Percentiles rank a stretch among this genome's conserved stretches.
phyloP scores from a whole-genome alignment of 2,113 vertebrate genomes.

The Oryzias woworae region DNA sequence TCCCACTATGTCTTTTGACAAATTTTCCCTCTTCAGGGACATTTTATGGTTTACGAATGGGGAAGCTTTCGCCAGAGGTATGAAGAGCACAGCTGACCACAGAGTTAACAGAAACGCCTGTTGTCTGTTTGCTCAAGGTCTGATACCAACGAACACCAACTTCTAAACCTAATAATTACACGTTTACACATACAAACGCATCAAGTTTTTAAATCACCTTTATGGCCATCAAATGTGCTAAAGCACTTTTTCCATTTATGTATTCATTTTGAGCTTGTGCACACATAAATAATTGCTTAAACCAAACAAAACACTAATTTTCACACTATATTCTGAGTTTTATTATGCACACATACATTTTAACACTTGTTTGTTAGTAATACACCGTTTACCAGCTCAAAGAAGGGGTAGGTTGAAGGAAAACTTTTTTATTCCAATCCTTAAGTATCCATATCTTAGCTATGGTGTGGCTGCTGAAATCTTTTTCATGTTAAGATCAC shows the following conservation, averaged over 20 bases:
- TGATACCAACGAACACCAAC: constrained; percentile 25
- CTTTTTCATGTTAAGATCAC: no score
- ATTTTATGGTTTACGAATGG: constrained; percentile 51
- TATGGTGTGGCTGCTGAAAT: no score
- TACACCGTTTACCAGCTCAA: no score
- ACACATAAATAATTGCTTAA: no score
- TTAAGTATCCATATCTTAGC: no score
- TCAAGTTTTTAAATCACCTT: constrained; percentile 39
- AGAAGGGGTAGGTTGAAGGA: no score
- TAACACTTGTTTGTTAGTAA: no score
- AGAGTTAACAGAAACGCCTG: constrained; percentile 48
- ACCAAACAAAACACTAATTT: no score
- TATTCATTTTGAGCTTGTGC: no score
- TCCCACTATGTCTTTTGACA: constrained; percentile 15
- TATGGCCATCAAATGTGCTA: constrained; percentile 30
- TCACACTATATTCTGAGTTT: no score
- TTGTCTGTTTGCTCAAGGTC: constrained; percentile 42
- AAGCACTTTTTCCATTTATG: constrained; percentile 1
- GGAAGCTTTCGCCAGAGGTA: constrained; percentile 45
- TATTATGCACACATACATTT: no score
- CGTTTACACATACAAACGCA: constrained; percentile 3
- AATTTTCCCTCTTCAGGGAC: constrained; percentile 18
- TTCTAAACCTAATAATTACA: not conserved
- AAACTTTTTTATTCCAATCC: no score
- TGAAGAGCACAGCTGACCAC: constrained; percentile 50